Evolutionary conservation across 2,113 vertebrate species (phyloP), one percentile per base, ranked within the genome.

Genomic region (Lepus timidus): DNA sequence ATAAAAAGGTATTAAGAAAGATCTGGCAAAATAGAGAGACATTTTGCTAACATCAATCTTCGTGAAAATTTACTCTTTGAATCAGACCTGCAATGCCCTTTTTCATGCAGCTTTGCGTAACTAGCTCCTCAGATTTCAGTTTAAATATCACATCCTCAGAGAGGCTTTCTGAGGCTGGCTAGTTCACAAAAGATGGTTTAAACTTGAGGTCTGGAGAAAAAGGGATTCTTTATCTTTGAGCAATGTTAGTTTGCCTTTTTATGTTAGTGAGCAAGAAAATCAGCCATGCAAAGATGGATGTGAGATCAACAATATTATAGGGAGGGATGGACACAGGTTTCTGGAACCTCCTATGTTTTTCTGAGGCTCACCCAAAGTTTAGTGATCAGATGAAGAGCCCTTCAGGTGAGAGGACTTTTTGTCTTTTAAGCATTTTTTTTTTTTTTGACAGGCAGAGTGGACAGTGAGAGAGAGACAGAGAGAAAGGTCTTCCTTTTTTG

Each of bases 41-140:
- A 44, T 80, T 91, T 91, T 83, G 52, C 29, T 58, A 68, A 67
- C 67, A 74, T 55, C 49, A 52, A 27, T 73, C 51, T 87, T 91
- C 62, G 67, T 44, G 36, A 65, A 84, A 80, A 16, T 93, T 76
- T 80, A 52, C 36, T 67, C 27, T 94, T 87, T 87, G 67, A 81
- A 55, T 3, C 39, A 73, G 52, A 65, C 13, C 19, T 39, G 3
- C 39, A 81, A 80, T 39, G 19, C 20, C 58, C 25, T 51, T 94
- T 88, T 62, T 52, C 20, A 62, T 51, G 16, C 9, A 44, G n/a
- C 52, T 95, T 89, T 81, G 71, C 23, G 4, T 71, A 79, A 65
- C 33, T 51, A 52, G 4, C 9, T 79, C 80, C 33, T 86, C 22
- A 81, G 20, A 44, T 82, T 96, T 90, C 62, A 33, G 9, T 74